A percentile compares a stretch with the other conserved stretches of the same genome.
Evolutionary conservation across 2,797 vertebrate species (phyloP).

Genomic region (Characodon lateralis): DNA sequence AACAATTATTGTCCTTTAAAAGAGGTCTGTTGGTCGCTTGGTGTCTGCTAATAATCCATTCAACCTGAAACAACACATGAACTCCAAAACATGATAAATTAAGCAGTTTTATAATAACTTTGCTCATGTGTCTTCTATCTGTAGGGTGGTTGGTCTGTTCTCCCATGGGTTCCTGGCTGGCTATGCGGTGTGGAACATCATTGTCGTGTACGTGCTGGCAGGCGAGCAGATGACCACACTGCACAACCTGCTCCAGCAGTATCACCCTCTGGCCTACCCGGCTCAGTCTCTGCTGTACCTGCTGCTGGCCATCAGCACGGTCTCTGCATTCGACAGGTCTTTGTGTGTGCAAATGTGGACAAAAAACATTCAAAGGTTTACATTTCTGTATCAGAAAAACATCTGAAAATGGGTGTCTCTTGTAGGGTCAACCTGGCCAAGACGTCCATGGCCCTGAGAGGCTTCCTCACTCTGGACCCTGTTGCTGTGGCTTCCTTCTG

Average conservation of each 20-base stretch:
- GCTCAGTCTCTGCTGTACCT: conserved; percentile 93
- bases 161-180: conserved; percentile 90
- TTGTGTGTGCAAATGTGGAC: neutral
- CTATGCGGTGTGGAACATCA: conserved; percentile 91
- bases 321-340: conserved; percentile 95
- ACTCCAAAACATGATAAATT: neutral
- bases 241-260: conserved; percentile 89
- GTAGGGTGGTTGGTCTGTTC: conserved; percentile 69
- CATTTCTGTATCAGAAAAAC: neutral
- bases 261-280: conserved; percentile 89
- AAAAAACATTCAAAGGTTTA: neutral
- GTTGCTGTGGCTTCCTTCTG: conserved; percentile 91
- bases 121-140: neutral
- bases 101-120: neutral
- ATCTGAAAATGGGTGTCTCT: neutral
- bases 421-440: conserved; percentile 91
- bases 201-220: conserved; percentile 89
- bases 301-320: conserved; percentile 89
- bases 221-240: conserved; percentile 85
- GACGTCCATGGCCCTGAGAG: conserved; percentile 87
- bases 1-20: neutral
- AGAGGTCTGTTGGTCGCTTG: neutral
- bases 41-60: neutral
- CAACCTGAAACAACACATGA: neutral
- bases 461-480: conserved; percentile 89